Base-by-base conservation (phyloP, 2,888 invertebrate genomes). In the Cynaeus angustus region DNA sequence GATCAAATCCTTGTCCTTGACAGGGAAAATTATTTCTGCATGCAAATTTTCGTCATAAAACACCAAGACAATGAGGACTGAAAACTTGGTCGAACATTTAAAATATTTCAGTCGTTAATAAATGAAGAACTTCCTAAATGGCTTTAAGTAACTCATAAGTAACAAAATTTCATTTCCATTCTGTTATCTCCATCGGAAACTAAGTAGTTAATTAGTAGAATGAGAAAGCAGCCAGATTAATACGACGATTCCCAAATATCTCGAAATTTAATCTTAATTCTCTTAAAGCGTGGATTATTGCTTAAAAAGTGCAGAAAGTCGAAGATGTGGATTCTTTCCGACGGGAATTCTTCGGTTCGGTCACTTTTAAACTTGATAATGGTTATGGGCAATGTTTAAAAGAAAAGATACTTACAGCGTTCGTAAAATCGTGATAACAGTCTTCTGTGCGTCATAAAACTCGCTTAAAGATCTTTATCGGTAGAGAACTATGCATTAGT, bases 121-220 rank as follows among this genome's bases (percentile, higher is more conserved):
- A 77, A 76, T 74, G 71, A 66, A 53, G 55, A 71, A 73, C 72
- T 73, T 74, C 68, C 71, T 64, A 72, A 75, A 72, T 69, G 72
- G 50, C 73, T 75, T 65, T 71, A 68, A 72, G 73, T 71, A 73
- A 74, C 71, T 73, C 74, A 74, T 75, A 74, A 76, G 76, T 74
- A 74, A 72, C 70, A 68, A 73, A 75, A 77, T 75, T 75, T 71
- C 74, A 74, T 74, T 77, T 75, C 74, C 74, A 77, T 75, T 77
- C 73, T 74, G 71, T 77, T 75, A 75, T 77, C 75, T 75, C 58
- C 72, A 71, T 71, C 73, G 73, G 73, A 70, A 75, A 71, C 75
- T 75, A 73, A 75, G 77, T 75, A 75, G 77, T 74, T 77, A 75
- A 77, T 77, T 77, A 75, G 74, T 70, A 73, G 74, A 70, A 74